A percentile compares a stretch with the other conserved stretches of the same genome.
Conservation (phyloP, 2,888 invertebrate species). For the Neocrepidodera transversa region DNA sequence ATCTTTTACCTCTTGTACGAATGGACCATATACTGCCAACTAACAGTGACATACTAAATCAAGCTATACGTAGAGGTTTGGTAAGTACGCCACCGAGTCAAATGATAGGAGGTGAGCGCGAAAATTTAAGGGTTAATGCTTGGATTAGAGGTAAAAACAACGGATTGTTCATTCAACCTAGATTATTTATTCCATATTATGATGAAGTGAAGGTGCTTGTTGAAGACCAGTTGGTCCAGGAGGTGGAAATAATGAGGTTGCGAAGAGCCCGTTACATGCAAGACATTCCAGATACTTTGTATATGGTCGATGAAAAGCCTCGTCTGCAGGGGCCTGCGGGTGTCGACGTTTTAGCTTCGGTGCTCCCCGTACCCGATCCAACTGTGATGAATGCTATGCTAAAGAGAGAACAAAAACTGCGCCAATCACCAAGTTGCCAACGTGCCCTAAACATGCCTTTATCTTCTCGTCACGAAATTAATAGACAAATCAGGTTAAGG, state of each 20-base stretch:
- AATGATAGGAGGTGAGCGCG: slow-evolving; percentile 80
- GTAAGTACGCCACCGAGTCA: slow-evolving; percentile 84
- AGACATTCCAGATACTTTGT: slow-evolving; percentile 91
- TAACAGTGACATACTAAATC: slow-evolving; percentile 78
- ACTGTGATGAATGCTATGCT: slow-evolving; percentile 80
- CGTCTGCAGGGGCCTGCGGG: slow-evolving; percentile 61
- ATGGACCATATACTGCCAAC: slow-evolving; percentile 90
- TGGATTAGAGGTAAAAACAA: slow-evolving; percentile 81
- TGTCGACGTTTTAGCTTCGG: slow-evolving; percentile 71
- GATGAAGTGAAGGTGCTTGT: slow-evolving; percentile 91
- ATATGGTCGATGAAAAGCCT: slow-evolving; percentile 71
- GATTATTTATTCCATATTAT: slow-evolving; percentile 93
- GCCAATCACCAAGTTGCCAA: slow-evolving; percentile 79
- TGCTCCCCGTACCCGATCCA: slow-evolving; percentile 78
- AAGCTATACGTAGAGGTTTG: slow-evolving; percentile 74
- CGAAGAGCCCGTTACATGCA: slow-evolving; percentile 70
- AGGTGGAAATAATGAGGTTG: slow-evolving; percentile 63
- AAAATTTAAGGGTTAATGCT: slow-evolving; percentile 73
- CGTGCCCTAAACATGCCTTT: slow-evolving; percentile 78
- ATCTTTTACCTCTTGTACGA: slow-evolving; percentile 83
- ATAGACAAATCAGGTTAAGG: slow-evolving; percentile 80
- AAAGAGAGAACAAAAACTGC: slow-evolving; percentile 83
- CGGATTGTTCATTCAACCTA: slow-evolving; percentile 80
- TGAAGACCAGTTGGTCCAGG: slow-evolving; percentile 83
- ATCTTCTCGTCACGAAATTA: slow-evolving; percentile 79